Evolutionary conservation across 2,113 vertebrate species (phyloP), one percentile per base, ranked within the genome.

Genomic region (Clarias macrocephalus): DNA sequence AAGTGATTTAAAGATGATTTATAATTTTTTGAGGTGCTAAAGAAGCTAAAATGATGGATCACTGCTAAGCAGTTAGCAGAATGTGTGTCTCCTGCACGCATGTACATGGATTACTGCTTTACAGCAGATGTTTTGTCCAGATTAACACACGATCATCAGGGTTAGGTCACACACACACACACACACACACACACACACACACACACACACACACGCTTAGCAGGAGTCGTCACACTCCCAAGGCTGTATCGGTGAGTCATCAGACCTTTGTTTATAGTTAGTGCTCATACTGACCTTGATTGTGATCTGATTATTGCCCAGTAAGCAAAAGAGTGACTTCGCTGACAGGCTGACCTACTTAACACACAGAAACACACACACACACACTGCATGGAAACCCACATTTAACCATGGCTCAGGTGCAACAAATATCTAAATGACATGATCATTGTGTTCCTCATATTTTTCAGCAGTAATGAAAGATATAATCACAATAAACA

Each of bases 41-140:
- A 79, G 76, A 57, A 57, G 16, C 16, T 72, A 21, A 72, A 72
- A 18, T 72, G 30, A 82, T 33, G 3, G 16, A 60, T 30, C 13
- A 81, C 16, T 48, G 57, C 48, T 65, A 42, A 65, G 28, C 23
- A 82, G 28, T 59, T 56, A 80, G 54, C 56, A 62, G 59, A 42
- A 21, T 37, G 33, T 63, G 68, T 68, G 25, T 33, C 30, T 37
- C 18, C 68, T 72, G 68, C 33, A 30, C 1, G 21, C 2, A 48
- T 25, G 21, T 28, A 18, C 60, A 82, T 42, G 33, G 66, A 82
- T 82, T 82, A 73, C 33, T 62, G 79, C 25, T 33, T 72, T 30
- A 82, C 65, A 86, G 85, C 85, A 86, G 85, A 86, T 86, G 85
- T 70, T 86, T 37, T 19, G 25, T 5, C 33, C 65, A 86, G 85